Evolutionary conservation across 2,797 vertebrate genomes (phyloP).

Genomic region (Hylomyscus alleni): DNA sequence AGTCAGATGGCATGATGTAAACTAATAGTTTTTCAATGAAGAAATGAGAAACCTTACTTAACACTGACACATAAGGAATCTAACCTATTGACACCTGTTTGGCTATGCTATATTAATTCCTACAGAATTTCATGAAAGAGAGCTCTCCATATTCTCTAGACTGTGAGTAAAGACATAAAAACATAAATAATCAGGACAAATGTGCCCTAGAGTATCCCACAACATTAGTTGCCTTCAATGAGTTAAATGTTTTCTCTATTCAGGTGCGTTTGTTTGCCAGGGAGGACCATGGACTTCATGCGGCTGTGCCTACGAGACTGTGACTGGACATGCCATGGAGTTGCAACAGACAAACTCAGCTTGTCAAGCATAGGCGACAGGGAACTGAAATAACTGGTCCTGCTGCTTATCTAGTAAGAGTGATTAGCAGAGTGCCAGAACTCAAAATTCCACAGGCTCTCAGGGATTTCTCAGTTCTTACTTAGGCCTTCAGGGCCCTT

Average conservation of each 20-base stretch:
- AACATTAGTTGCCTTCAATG: neutral
- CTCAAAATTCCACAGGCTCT: neutral
- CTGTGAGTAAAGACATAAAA: constrained; percentile 18
- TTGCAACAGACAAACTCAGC: neutral
- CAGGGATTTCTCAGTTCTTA: neutral
- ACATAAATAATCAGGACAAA: neutral
- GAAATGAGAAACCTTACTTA: constrained; percentile 66
- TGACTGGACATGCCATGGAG: neutral
- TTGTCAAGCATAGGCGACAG: neutral
- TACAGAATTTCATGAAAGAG: constrained; percentile 53
- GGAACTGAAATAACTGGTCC: neutral
- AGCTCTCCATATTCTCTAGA: neutral
- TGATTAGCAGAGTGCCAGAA: neutral
- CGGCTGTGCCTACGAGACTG: neutral
- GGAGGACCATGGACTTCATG: neutral
- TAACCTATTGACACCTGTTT: constrained; percentile 69
- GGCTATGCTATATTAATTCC: constrained; percentile 64
- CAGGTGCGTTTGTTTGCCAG: neutral
- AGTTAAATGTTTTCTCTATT: neutral
- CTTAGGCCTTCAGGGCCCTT: neutral
- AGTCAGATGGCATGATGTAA: constrained; percentile 68
- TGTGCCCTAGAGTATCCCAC: neutral
- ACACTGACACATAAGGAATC: constrained; percentile 65
- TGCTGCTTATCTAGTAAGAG: neutral
- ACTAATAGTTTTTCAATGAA: constrained; percentile 61